Conservation (phyloP, 2,888 invertebrate genomes). For the Asteroscopus sphinx region DNA sequence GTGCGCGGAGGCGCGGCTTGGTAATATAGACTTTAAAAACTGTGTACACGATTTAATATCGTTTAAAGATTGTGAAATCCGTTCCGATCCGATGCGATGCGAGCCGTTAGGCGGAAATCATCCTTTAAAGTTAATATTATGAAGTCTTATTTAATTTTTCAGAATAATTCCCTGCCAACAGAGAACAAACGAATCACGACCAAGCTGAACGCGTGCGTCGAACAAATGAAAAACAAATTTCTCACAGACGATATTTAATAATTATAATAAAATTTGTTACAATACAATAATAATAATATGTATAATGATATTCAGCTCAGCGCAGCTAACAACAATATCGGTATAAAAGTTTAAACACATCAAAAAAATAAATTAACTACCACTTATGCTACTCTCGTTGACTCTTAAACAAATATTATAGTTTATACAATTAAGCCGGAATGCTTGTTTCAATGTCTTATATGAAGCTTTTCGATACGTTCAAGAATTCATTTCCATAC, state of each 20-base stretch:
- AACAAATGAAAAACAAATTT: conserved; percentile 76
- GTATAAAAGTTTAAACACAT: conserved; percentile 74
- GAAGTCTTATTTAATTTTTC: conserved; percentile 52
- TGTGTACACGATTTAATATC: no score
- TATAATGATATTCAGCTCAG: conserved; percentile 68
- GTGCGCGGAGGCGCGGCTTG: no score
- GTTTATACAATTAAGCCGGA: conserved; percentile 55
- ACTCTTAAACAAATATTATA: conserved; percentile 46
- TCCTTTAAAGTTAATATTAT: no score
- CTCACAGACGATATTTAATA: conserved; percentile 82
- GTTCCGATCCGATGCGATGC: no score
- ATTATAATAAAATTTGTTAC: conserved; percentile 72
- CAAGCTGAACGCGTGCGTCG: conserved; percentile 72
- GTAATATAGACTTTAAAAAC: no score
- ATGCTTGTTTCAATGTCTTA: conserved; percentile 48
- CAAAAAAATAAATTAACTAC: conserved; percentile 67
- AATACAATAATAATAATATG: conserved; percentile 61
- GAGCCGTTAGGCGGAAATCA: no score
- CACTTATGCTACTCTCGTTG: conserved; percentile 55
- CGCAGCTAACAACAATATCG: conserved; percentile 70
- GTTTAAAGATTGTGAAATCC: no score
- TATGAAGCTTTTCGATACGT: conserved; percentile 42
- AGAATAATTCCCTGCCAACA: conserved; percentile 77
- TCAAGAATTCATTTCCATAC: conserved; percentile 31
- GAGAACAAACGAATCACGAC: conserved; percentile 72